Conservation (phyloP, 2,888 invertebrate genomes). For the Amphipyra tragopoginis region DNA sequence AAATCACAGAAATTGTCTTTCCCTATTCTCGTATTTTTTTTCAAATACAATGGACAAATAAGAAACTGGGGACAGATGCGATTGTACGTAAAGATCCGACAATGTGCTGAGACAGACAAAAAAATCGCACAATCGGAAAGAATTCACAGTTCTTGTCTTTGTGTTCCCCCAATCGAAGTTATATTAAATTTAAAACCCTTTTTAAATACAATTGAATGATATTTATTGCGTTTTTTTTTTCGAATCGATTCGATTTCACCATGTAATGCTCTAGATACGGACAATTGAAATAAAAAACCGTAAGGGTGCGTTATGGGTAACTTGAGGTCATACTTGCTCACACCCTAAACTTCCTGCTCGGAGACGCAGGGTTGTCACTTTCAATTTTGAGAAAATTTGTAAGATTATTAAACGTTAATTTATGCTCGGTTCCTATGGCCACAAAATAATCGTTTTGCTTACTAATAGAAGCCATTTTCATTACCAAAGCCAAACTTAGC, state of each 20-base stretch:
- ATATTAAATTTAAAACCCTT: conserved; percentile 88
- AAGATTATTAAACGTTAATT: too few species aligned
- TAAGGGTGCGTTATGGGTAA: conserved; percentile 84
- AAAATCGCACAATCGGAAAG: conserved; percentile 66
- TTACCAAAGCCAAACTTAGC: too few species aligned
- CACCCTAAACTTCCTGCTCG: conserved; percentile 88
- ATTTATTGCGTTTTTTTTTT: conserved; percentile 87
- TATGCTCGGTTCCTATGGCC: too few species aligned
- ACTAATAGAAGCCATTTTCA: too few species aligned
- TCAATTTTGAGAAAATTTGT: background rate
- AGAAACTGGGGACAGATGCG: conserved; percentile 68
- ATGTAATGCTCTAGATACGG: conserved; percentile 84
- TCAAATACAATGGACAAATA: conserved; percentile 52
- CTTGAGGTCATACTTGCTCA: conserved; percentile 88
- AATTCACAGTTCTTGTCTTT: conserved; percentile 76
- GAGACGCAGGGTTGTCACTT: conserved; percentile 75
- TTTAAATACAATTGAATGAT: conserved; percentile 87
- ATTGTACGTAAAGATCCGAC: conserved; percentile 53
- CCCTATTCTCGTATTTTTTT: conserved; percentile 34
- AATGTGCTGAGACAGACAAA: conserved; percentile 59
- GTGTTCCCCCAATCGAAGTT: conserved; percentile 79
- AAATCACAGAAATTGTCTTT: conserved; percentile 54
- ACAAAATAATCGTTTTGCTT: too few species aligned
- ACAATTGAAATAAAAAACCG: conserved; percentile 75
- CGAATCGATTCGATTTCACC: conserved; percentile 74